Base-by-base conservation (phyloP, 2,888 invertebrate species). In the Arrhopalites spinosus region DNA sequence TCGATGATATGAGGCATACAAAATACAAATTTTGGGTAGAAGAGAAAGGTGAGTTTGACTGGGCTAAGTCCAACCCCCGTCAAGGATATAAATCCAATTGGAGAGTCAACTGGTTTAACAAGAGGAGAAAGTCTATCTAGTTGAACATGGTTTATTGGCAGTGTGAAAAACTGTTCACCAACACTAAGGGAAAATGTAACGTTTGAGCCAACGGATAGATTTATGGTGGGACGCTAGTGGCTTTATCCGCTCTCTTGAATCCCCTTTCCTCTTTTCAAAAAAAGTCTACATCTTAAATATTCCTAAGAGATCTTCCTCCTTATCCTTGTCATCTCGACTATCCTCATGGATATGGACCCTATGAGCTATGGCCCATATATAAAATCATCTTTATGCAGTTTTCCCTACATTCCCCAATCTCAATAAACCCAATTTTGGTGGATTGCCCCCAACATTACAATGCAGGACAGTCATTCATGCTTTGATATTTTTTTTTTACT, bases 41-140 rank as follows among this genome's bases (percentile, higher is more conserved):
- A 17, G 27, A 29, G 30, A 29, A 29, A 29, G 29, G 36, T 8
- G 13, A 67, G 67, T 67, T 45, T 8, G 20, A 8, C 23, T 7
- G 11, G 61, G 25, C 8, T 8, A 45, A 50, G 27, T 43, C 47
- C n/a, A 36, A n/a, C 13, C 7, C 45, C 47, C 47, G 47, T 68
- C 25, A 47, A 27, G 23, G 43, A 43, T n/a, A 68, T 27, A 68
- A 47, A 68, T 47, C 50, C 68, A 68, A 68, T 68, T 45, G 68
- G 15, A 47, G 25, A 68, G 68, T 68, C 25, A 68, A 68, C 50
- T n/a, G 68, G 23, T 68, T 68, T 27, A 68, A 50, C 23, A 25
- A 68, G 25, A 68, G 11, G 11, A 36, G 11, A 3, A 11, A 36
- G 36, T 36, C 25, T 50, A 47, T 68, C 66, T 20, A 63, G 68